A percentile compares a stretch with the other conserved stretches of the same genome.
phyloP scores from a whole-genome alignment of 2,113 vertebrate species.

The Zosterops pallidus region DNA sequence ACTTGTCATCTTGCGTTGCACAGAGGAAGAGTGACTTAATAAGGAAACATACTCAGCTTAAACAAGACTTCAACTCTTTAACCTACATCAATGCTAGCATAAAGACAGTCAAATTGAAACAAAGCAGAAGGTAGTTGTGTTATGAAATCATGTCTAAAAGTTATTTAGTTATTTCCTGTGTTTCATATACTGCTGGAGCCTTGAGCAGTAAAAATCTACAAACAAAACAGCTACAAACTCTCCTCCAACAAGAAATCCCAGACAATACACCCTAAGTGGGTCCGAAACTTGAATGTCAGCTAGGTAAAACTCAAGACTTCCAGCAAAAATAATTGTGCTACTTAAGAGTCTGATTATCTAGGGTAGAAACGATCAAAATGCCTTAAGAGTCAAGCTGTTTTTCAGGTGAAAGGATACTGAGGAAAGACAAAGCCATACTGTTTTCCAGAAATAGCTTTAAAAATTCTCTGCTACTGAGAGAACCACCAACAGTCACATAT shows the following conservation, averaged over 20 bases:
- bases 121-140: neutral
- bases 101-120: neutral
- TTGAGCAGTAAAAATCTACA: neutral
- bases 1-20: neutral
- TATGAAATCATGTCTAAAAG: neutral
- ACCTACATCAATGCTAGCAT: neutral
- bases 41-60: neutral
- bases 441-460: neutral
- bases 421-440: conserved; percentile 15
- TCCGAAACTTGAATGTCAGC: neutral
- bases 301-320: neutral
- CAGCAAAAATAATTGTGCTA: neutral
- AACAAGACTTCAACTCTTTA: neutral
- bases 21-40: neutral
- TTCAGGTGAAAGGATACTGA: neutral
- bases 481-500: neutral
- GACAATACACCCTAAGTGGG: neutral
- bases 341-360: neutral
- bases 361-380: neutral
- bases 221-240: neutral
- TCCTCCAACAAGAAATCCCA: neutral
- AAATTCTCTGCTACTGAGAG: neutral
- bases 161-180: neutral
- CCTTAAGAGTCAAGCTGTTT: neutral
- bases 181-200: neutral